These are phyloP conservation scores for Hypomesus transpacificus DNA, from an alignment of 2,113 vertebrate species.

Conservation along the genomic window DNA sequence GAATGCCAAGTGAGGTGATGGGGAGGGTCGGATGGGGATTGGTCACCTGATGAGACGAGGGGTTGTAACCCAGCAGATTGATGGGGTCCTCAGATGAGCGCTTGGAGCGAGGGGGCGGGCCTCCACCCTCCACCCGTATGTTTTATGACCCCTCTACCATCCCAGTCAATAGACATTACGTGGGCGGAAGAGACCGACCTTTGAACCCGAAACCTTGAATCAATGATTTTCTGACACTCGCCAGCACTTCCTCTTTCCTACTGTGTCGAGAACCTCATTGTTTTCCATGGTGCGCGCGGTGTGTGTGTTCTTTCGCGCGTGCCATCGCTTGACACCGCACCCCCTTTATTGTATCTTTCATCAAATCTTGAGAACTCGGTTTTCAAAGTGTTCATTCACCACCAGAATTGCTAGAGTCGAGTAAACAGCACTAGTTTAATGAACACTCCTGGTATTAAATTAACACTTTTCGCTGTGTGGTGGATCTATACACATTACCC, in stretches of 20 bases:
- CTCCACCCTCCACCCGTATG: conserved; percentile 21
- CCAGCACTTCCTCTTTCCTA: not conserved
- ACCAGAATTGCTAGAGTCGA: too few relatives aligned
- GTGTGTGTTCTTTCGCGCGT: not conserved
- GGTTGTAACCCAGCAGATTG: conserved; percentile 43
- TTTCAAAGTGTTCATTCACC: too few relatives aligned
- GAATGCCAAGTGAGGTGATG: not conserved
- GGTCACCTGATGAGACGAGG: conserved; percentile 24
- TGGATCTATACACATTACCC: too few relatives aligned
- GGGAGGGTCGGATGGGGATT: conserved; percentile 2
- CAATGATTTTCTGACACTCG: not conserved
- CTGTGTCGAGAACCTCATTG: not conserved
- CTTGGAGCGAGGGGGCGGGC: not conserved
- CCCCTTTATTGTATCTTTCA: too few relatives aligned
- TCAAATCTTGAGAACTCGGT: too few relatives aligned
- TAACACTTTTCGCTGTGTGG: too few relatives aligned
- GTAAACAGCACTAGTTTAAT: too few relatives aligned
- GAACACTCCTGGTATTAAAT: too few relatives aligned
- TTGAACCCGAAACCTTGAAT: conserved; percentile 26
- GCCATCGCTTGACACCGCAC: not conserved
- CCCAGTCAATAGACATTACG: conserved; percentile 41
- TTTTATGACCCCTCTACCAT: conserved; percentile 35
- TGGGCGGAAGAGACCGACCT: conserved; percentile 34
- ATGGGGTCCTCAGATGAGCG: conserved; percentile 27
- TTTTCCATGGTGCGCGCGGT: too few relatives aligned